Evolutionary conservation across 2,113 vertebrate species (phyloP), one percentile per base, ranked within the genome.

Genomic region (Charadrius vociferus): DNA sequence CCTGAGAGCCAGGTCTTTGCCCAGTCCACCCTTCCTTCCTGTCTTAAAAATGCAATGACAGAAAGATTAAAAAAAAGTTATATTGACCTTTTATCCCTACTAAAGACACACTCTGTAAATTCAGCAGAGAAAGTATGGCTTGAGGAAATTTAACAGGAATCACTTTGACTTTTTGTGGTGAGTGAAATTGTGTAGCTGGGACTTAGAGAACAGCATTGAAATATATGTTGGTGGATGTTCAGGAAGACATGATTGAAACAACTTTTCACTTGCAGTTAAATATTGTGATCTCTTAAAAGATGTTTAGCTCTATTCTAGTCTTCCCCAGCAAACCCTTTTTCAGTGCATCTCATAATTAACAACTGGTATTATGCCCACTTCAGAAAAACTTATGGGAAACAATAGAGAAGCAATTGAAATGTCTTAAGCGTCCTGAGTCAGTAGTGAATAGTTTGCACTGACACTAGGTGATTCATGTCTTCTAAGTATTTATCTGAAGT

Each of bases 11-110:
- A 98, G 97, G 97, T 96, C 98, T 98, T 85, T 98, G 97, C 96
- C 95, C 93, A 98, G 96, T 98, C 98, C 98, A 96, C 98, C 99
- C 98, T 99, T 99, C 98, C 99, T 99, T 99, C 99, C 99, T 98
- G 98, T 95, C 96, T 97, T 95, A 86, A 94, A 98, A 98, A 95
- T 93, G 93, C 92, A 96, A 79, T 93, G 94, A 95, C 74, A 94
- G 96, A 98, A 96, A 97, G 92, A 91, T 96, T 96, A 47, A 92
- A 93, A 73, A 93, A 88, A 95, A 84, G 10, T 59, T 77, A 56
- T 86, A 73, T 94, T 97, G 91, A 96, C 95, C 97, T 98, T 98
- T 94, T 95, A 90, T 97, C 68, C 95, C 73, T 86, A 41, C 88
- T 91, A 79, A 93, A 93, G 90, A 71, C 70, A 68, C 27, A 53